Conservation (phyloP, 1,140 invertebrate genomes). For the Diabrotica undecimpunctata region DNA sequence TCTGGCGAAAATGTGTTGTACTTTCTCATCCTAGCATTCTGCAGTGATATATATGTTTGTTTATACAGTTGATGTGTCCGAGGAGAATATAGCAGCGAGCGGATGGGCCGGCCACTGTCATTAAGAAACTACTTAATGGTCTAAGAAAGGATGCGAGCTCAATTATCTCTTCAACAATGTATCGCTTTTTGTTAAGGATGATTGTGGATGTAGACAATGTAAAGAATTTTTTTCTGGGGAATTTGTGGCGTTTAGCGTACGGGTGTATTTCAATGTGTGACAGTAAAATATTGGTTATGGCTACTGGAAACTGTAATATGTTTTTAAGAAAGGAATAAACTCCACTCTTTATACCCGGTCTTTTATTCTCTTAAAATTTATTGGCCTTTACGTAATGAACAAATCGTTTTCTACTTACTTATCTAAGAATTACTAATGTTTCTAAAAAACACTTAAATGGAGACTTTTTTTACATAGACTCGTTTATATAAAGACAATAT, state of each 20-base stretch:
- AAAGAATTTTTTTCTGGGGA: neutral
- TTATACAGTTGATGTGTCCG: conserved; percentile 9
- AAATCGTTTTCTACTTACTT: too few species aligned
- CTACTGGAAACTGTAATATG: neutral
- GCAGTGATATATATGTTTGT: conserved; percentile 15
- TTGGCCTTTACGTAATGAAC: neutral
- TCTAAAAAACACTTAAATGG: too few species aligned
- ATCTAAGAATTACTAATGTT: too few species aligned
- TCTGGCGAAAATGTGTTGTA: conserved; percentile 9
- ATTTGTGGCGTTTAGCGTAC: neutral
- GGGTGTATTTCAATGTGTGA: neutral
- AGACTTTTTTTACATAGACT: too few species aligned
- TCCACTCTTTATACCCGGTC: neutral
- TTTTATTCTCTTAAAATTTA: neutral
- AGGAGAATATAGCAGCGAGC: conserved; percentile 11
- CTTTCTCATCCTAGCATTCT: conserved; percentile 11
- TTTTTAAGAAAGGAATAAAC: neutral
- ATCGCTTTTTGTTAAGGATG: conserved; percentile 6
- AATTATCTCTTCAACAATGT: conserved; percentile 15
- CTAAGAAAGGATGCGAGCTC: conserved; percentile 11
- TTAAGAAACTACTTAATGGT: conserved; percentile 17
- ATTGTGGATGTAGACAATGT: neutral
- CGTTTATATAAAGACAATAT: too few species aligned
- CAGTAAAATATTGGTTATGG: conserved; percentile 2
- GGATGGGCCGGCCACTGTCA: conserved; percentile 9